These are phyloP conservation scores for Chrysocyon brachyurus DNA, from an alignment of 2,797 vertebrate genomes.

Conservation along the genomic window DNA sequence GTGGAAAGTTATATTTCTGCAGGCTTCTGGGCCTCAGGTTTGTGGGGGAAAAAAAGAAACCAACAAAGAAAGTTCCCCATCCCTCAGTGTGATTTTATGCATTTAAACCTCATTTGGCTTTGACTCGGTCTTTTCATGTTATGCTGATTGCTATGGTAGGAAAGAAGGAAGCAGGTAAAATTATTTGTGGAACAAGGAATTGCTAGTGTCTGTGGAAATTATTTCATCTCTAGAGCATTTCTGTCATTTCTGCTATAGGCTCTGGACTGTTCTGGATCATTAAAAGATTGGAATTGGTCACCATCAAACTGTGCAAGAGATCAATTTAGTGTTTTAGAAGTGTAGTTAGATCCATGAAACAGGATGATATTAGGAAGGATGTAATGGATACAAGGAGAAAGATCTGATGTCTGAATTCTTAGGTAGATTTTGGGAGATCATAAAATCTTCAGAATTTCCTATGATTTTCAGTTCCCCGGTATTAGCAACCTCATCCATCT, in stretches of 20 bases:
- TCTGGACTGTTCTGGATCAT: background rate
- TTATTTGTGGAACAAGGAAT: background rate
- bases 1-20: background rate
- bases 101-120: background rate
- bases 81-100: background rate
- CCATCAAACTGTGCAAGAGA: background rate
- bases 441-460: background rate
- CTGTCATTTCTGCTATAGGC: background rate
- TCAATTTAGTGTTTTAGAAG: background rate
- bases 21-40: background rate
- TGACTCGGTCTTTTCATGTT: background rate
- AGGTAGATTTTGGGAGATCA: background rate
- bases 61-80: background rate
- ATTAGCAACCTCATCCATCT: background rate
- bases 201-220: background rate
- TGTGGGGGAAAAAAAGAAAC: background rate
- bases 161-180: background rate
- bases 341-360: background rate
- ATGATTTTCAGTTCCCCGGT: background rate
- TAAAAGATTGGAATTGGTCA: background rate
- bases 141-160: background rate
- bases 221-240: slow-evolving; percentile 1
- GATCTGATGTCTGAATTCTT: background rate
- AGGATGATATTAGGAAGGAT: background rate
- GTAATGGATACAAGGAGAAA: background rate